phyloP scores from a whole-genome alignment of 2,797 vertebrate genomes.

The Knipowitschia caucasica region DNA sequence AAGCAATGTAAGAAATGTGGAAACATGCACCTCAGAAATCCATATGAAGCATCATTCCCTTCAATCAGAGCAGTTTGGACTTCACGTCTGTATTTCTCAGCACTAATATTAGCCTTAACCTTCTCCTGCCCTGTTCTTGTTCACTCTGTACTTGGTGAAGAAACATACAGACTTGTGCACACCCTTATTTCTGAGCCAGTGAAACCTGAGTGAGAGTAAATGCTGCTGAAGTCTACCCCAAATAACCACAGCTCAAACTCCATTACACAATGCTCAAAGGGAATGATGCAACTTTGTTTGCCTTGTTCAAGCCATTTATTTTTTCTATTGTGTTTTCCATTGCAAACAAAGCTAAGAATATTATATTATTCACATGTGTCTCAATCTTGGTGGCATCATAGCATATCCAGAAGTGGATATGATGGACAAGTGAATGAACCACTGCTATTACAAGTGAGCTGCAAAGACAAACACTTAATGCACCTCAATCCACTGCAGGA shows the following conservation, averaged over 20 bases:
- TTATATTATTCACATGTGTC: constrained; percentile 54
- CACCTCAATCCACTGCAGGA: constrained; percentile 59
- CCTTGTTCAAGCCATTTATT: constrained; percentile 73
- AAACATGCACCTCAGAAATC: constrained; percentile 65
- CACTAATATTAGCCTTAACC: constrained; percentile 83
- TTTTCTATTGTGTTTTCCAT: constrained; percentile 57
- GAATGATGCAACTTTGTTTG: constrained; percentile 71
- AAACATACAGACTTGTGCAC: constrained; percentile 73
- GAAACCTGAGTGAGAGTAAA: constrained; percentile 65
- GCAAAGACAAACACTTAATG: constrained; percentile 58
- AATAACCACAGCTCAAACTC: constrained; percentile 58
- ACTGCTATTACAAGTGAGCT: constrained; percentile 71
- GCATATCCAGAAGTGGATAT: constrained; percentile 44
- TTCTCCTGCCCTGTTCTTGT: constrained; percentile 66
- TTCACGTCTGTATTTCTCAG: constrained; percentile 65
- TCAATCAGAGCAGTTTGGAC: constrained; percentile 68
- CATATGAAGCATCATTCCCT: constrained; percentile 67
- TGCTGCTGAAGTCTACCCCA: constrained; percentile 55
- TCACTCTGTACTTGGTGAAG: constrained; percentile 69
- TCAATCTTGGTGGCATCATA: constrained; percentile 44
- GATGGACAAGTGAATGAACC: constrained; percentile 60
- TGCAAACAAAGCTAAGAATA: constrained; percentile 61
- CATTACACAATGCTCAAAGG: constrained; percentile 64
- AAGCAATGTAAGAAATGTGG: constrained; percentile 50
- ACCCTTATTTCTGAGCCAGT: constrained; percentile 80